phyloP scores from a whole-genome alignment of 2,888 invertebrate species.

The Peribatodes rhomboidaria region DNA sequence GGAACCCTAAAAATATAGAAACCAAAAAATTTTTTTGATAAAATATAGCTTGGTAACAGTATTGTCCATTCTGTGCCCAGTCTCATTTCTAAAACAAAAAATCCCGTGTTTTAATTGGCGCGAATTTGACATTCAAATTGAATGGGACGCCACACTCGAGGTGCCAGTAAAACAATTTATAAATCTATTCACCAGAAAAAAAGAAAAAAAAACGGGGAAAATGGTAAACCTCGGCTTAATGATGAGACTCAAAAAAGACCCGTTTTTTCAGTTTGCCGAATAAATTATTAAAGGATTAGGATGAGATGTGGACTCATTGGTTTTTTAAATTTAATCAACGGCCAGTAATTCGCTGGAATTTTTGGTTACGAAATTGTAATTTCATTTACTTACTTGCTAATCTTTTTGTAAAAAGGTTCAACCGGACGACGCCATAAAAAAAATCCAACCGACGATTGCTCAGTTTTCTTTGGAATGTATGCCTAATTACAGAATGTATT shows the following conservation, averaged over 20 bases:
- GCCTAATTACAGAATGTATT: conserved; percentile 2
- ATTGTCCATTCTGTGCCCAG: neutral
- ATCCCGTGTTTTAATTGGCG: conserved; percentile 55
- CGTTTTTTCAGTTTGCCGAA: conserved; percentile 19
- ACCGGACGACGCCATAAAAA: neutral
- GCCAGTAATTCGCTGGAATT: conserved; percentile 4
- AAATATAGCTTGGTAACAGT: too few relatives aligned
- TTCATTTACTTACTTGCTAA: neutral
- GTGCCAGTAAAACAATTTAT: conserved; percentile 66
- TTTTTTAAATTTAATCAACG: conserved; percentile 13
- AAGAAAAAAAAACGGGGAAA: conserved; percentile 39
- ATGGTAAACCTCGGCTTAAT: conserved; percentile 26
- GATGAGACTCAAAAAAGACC: conserved; percentile 24
- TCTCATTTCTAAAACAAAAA: conserved; percentile 25
- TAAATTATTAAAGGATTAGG: conserved; percentile 20
- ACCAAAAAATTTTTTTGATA: neutral
- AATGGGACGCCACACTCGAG: conserved; percentile 59
- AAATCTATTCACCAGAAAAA: conserved; percentile 59
- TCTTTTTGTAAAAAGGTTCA: neutral
- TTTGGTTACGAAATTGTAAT: neutral
- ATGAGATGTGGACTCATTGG: neutral
- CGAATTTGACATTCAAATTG: conserved; percentile 62
- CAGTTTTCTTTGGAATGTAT: neutral
- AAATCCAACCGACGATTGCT: neutral
- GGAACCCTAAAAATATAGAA: neutral